Conservation (phyloP, 2,888 invertebrate genomes). For the Tanypteryx hageni region DNA sequence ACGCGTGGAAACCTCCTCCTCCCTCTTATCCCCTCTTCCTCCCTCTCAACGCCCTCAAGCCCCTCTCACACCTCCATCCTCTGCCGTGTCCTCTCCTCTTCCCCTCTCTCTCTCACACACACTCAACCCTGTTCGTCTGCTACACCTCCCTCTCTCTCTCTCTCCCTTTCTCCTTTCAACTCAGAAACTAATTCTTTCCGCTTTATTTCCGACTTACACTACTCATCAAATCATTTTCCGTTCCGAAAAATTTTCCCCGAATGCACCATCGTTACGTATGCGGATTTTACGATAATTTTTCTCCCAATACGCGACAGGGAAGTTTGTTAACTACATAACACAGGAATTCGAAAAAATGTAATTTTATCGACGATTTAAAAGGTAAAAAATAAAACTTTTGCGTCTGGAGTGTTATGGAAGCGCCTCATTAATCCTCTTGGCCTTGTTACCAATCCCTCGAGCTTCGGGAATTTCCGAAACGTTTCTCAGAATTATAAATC, state of each 20-base stretch:
- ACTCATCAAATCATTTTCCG: background rate
- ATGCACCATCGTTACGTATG: background rate
- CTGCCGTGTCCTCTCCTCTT: background rate
- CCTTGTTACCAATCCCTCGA: background rate
- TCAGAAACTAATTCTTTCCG: background rate
- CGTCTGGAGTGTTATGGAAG: background rate
- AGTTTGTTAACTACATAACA: too few species aligned
- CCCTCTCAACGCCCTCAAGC: background rate
- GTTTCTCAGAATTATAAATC: background rate
- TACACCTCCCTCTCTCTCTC: background rate
- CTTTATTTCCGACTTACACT: background rate
- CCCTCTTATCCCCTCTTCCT: background rate
- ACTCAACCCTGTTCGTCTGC: background rate
- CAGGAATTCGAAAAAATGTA: too few species aligned
- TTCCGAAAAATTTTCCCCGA: background rate
- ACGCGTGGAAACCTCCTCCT: slow-evolving; percentile 38
- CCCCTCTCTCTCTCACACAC: background rate
- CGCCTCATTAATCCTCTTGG: background rate
- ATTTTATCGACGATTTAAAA: too few species aligned
- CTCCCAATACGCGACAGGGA: too few species aligned
- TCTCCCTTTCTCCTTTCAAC: background rate
- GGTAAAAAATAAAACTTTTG: too few species aligned
- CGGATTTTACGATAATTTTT: too few species aligned
- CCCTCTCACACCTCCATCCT: background rate
- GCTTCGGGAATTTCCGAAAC: background rate